phyloP scores from a whole-genome alignment of 1,140 invertebrate genomes.

The Drosophila grimshawi region DNA sequence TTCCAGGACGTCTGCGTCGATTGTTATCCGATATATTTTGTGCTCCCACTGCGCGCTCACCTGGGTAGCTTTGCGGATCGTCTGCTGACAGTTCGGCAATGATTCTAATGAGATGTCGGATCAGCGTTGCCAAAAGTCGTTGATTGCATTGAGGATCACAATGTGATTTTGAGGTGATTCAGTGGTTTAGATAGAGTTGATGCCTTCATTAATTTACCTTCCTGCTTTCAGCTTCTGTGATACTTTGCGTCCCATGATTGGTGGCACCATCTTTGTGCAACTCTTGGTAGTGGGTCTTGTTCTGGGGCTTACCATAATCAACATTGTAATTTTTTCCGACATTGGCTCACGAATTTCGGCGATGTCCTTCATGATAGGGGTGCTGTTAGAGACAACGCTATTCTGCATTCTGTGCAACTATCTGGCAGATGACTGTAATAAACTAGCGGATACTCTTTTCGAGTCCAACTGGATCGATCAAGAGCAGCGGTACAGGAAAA shows the following conservation, averaged over 20 bases:
- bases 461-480: slow-evolving; percentile 66
- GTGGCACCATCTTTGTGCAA: slow-evolving; percentile 72
- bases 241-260: slow-evolving; percentile 60
- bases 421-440: slow-evolving; percentile 54
- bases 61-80: slow-evolving; percentile 56
- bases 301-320: slow-evolving; percentile 64
- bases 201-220: neutral
- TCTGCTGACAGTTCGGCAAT: slow-evolving; percentile 44
- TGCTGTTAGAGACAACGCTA: slow-evolving; percentile 63
- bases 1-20: slow-evolving; percentile 69
- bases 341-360: slow-evolving; percentile 58
- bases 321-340: slow-evolving; percentile 65
- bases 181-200: too few species aligned
- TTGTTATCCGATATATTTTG: slow-evolving; percentile 62
- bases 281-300: slow-evolving; percentile 64
- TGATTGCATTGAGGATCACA: slow-evolving; percentile 60
- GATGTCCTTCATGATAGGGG: slow-evolving; percentile 54
- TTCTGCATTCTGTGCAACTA: slow-evolving; percentile 72
- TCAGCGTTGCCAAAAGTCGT: slow-evolving; percentile 48
- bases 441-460: slow-evolving; percentile 57
- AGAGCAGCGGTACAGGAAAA: slow-evolving; percentile 19
- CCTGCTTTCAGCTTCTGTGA: slow-evolving; percentile 50
- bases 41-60: slow-evolving; percentile 57
- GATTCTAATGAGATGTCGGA: slow-evolving; percentile 37
- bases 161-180: slow-evolving; percentile 48